Percentiles rank a stretch among this genome's conserved stretches.
Evolutionary conservation across 2,888 invertebrate species (phyloP).

Genomic region (Heliconius ismenius): DNA sequence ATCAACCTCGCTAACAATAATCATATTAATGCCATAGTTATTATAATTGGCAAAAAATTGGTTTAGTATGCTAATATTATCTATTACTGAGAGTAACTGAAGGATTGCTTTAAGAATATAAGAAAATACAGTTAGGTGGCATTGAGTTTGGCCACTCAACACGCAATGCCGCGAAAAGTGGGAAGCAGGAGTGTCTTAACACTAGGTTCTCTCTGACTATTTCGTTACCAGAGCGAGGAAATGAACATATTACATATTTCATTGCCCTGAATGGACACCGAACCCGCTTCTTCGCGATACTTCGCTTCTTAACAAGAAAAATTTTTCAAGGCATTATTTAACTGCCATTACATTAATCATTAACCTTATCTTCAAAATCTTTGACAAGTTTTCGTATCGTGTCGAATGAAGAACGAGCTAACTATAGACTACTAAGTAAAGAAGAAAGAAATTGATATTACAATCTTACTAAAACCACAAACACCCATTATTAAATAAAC

Average conservation of each 20-base stretch:
- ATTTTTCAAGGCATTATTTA: no score
- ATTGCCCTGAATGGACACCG: no score
- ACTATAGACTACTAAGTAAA: background rate
- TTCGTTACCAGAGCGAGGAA: no score
- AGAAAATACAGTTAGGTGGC: no score
- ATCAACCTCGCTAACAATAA: conserved; percentile 40
- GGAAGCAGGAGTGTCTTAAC: no score
- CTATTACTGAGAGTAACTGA: background rate
- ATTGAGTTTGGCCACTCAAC: no score
- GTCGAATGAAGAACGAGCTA: background rate
- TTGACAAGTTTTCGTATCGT: background rate
- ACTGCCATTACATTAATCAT: background rate
- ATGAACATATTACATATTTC: no score
- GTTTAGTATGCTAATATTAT: background rate
- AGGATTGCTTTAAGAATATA: no score
- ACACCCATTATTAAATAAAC: background rate
- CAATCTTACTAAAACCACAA: conserved; percentile 7
- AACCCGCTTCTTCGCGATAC: no score
- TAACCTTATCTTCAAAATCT: background rate
- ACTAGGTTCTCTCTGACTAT: no score
- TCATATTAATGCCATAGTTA: conserved; percentile 27
- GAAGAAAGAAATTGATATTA: background rate
- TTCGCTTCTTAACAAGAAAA: no score
- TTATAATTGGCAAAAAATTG: background rate
- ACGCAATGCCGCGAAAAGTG: no score